A percentile compares a stretch with the other conserved stretches of the same genome.
phyloP scores from a whole-genome alignment of 64 coral and sea anemone genomes.

The Montipora sp. region DNA sequence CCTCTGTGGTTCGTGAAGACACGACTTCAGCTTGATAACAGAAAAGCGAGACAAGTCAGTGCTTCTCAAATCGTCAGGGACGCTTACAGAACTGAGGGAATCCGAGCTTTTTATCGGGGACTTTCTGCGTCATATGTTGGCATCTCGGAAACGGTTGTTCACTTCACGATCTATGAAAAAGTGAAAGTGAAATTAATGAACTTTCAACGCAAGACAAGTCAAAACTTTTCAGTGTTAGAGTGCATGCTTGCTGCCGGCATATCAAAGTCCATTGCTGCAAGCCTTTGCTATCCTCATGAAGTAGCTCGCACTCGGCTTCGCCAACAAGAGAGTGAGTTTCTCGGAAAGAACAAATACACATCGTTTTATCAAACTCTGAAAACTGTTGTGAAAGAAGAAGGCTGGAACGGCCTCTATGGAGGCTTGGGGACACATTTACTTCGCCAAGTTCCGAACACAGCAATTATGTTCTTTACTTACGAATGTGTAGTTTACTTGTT shows the following conservation, averaged over 20 bases:
- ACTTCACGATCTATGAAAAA: conserved; percentile 92
- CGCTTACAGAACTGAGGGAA: conserved; percentile 88
- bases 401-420: conserved; percentile 80
- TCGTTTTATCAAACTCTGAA: conserved; percentile 88
- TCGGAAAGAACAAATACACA: conserved; percentile 77
- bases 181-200: conserved; percentile 71
- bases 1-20: conserved; percentile 98
- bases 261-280: conserved; percentile 87
- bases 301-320: conserved; percentile 88
- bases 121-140: conserved; percentile 94
- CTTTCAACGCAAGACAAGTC: conserved; percentile 58
- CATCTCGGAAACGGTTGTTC: conserved; percentile 93
- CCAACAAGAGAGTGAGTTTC: conserved; percentile 91
- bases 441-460: conserved; percentile 91
- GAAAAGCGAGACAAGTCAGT: conserved; percentile 55
- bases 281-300: conserved; percentile 93
- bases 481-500: conserved; percentile 84
- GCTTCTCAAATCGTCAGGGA: conserved; percentile 72
- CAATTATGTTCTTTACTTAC: conserved; percentile 97
- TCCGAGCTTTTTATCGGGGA: conserved; percentile 89
- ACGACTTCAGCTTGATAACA: conserved; percentile 85
- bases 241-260: conserved; percentile 88
- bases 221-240: conserved; percentile 67
- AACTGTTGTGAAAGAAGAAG: conserved; percentile 89
- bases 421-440: conserved; percentile 86